Percentiles rank a stretch among this genome's conserved stretches.
Conservation (phyloP, 2,888 invertebrate genomes). For the Scaptomyza parva region DNA sequence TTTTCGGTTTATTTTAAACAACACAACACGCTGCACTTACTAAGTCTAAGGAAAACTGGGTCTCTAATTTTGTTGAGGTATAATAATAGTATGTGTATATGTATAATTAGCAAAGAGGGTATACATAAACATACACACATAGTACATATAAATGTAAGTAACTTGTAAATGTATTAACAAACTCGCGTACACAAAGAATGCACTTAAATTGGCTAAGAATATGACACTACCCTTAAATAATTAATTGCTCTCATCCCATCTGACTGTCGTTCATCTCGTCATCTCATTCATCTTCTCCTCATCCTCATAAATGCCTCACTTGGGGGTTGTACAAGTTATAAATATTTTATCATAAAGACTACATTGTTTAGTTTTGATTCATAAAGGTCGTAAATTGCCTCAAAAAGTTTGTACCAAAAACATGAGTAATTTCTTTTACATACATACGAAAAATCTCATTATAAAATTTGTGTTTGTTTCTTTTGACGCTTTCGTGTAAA, state of each 20-base stretch:
- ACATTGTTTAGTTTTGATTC: slow-evolving; percentile 57
- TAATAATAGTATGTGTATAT: slow-evolving; percentile 14
- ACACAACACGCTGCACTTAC: slow-evolving; percentile 44
- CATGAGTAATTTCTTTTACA: slow-evolving; percentile 58
- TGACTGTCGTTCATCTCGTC: slow-evolving; percentile 5
- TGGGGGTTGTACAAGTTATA: slow-evolving; percentile 42
- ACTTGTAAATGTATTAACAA: slow-evolving; percentile 53
- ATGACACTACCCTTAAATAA: slow-evolving; percentile 59
- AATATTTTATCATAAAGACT: slow-evolving; percentile 51
- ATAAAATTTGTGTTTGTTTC: slow-evolving; percentile 52
- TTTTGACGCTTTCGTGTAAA: slow-evolving; percentile 25
- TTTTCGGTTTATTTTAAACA: slow-evolving; percentile 44
- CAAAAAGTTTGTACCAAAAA: slow-evolving; percentile 76
- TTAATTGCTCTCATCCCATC: slow-evolving; percentile 31
- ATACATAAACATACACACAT: slow-evolving; percentile 18
- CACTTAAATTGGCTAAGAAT: slow-evolving; percentile 64
- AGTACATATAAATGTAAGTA: slow-evolving; percentile 32
- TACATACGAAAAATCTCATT: slow-evolving; percentile 64
- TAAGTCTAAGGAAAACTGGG: slow-evolving; percentile 61
- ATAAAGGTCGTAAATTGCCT: slow-evolving; percentile 70
- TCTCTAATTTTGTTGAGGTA: slow-evolving; percentile 28
- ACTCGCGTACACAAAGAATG: slow-evolving; percentile 56
- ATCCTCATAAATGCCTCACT: slow-evolving; percentile 43
- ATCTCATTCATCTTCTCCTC: background rate
- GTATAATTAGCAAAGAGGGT: slow-evolving; percentile 27